Conservation (phyloP, 1,140 invertebrate genomes). For the Calosoma granatense region DNA sequence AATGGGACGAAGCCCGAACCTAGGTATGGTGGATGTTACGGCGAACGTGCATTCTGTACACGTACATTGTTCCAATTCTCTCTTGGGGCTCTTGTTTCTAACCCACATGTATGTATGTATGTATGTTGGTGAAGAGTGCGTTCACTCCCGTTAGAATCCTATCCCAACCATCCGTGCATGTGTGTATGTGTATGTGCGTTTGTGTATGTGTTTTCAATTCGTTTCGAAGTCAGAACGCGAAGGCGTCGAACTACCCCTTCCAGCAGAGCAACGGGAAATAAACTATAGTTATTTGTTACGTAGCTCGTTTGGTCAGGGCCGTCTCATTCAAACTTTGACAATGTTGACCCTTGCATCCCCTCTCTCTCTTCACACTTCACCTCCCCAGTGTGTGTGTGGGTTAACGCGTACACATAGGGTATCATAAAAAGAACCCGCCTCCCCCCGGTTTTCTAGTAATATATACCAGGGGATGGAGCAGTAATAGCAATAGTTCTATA, state of each 20-base stretch:
- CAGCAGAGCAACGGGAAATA: not conserved
- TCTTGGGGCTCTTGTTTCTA: not conserved
- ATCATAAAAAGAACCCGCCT: too few species aligned
- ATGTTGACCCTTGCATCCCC: not conserved
- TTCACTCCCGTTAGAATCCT: too few species aligned
- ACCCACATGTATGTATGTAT: not conserved
- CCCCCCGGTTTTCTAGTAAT: too few species aligned
- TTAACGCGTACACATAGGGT: not conserved
- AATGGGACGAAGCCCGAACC: too few species aligned
- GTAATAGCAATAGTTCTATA: not conserved
- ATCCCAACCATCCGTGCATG: too few species aligned
- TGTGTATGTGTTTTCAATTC: not conserved
- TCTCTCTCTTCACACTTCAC: not conserved
- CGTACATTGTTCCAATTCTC: not conserved
- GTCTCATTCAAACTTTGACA: not conserved
- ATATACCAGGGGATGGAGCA: too few species aligned
- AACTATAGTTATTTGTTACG: not conserved
- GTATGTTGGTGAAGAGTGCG: not conserved
- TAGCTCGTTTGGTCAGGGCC: not conserved
- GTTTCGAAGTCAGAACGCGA: not conserved
- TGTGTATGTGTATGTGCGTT: not conserved
- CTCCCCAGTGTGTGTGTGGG: too few species aligned
- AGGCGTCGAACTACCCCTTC: not conserved
- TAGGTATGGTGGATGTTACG: too few species aligned
- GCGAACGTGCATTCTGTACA: not conserved